Evolutionary conservation across 2,888 invertebrate genomes (phyloP).

Genomic region (Polylopha cassiicola): DNA sequence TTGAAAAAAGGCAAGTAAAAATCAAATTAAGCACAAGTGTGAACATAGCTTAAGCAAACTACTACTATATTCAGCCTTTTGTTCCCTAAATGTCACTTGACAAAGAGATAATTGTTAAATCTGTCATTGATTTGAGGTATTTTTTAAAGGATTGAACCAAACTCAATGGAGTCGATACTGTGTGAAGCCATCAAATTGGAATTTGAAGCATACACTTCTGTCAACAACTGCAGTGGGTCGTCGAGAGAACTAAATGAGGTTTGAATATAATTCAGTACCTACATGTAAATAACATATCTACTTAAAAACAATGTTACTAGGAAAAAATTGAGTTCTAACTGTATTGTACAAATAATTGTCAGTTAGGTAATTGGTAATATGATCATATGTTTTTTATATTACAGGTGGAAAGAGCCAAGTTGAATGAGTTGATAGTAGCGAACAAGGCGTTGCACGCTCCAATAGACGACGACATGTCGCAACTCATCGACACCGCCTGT

Average conservation of each 20-base stretch:
- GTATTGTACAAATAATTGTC: background rate
- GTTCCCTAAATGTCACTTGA: too few relatives aligned
- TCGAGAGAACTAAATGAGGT: constrained; percentile 83
- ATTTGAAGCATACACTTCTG: constrained; percentile 83
- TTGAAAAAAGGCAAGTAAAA: too few relatives aligned
- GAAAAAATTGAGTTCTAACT: too few relatives aligned
- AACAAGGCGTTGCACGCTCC: constrained; percentile 91
- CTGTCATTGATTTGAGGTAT: background rate
- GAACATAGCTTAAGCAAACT: too few relatives aligned
- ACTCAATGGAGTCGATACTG: constrained; percentile 89
- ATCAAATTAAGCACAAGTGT: too few relatives aligned
- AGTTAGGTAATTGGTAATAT: too few relatives aligned
- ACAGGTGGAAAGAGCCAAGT: constrained; percentile 86
- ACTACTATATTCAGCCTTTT: too few relatives aligned
- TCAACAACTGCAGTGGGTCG: constrained; percentile 77
- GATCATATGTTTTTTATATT: constrained; percentile 10
- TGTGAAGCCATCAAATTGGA: constrained; percentile 92
- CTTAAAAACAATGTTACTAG: too few relatives aligned
- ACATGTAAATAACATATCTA: too few relatives aligned
- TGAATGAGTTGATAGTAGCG: constrained; percentile 90
- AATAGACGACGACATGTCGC: constrained; percentile 87
- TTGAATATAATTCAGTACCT: too few relatives aligned
- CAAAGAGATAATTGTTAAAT: too few relatives aligned
- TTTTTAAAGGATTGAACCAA: constrained; percentile 74
- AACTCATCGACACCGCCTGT: constrained; percentile 80